Percentiles rank a stretch among this genome's conserved stretches.
Conservation (phyloP, 2,797 vertebrate genomes). For the Enteromius paludinosus region DNA sequence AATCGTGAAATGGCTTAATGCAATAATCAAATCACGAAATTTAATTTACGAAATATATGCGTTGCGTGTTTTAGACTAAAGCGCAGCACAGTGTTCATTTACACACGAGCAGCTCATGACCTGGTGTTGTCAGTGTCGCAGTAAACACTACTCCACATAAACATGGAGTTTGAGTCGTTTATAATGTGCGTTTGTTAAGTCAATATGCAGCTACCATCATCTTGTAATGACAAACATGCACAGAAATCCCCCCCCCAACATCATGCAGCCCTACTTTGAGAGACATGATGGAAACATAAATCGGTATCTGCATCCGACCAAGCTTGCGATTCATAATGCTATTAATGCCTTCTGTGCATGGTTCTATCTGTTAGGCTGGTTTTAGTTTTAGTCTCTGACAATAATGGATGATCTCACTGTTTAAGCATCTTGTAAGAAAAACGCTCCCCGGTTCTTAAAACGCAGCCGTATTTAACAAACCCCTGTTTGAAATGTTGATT, state of each 20-base stretch:
- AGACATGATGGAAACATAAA: conserved; percentile 16
- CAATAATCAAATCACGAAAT: background rate
- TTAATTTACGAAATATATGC: background rate
- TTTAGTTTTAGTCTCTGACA: conserved; percentile 62
- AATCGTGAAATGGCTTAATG: background rate
- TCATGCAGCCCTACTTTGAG: conserved; percentile 1
- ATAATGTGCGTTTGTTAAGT: too few relatives aligned
- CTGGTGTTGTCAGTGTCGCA: background rate
- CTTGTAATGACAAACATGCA: background rate
- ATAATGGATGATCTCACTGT: conserved; percentile 74
- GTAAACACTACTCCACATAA: background rate
- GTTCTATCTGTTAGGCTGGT: conserved; percentile 36
- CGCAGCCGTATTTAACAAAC: conserved; percentile 65
- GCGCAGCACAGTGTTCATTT: background rate
- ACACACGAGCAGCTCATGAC: background rate
- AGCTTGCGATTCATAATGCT: background rate
- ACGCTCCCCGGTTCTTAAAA: conserved; percentile 74
- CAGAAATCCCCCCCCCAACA: background rate
- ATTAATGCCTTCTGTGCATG: conserved; percentile 3
- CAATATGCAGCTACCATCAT: background rate
- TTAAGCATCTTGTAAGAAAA: conserved; percentile 66
- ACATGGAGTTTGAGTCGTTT: background rate
- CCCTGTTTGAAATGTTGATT: conserved; percentile 55
- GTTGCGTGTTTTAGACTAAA: background rate
- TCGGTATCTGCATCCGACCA: conserved; percentile 5